phyloP scores from a whole-genome alignment of 2,797 vertebrate genomes.

The Meda fulgida region DNA sequence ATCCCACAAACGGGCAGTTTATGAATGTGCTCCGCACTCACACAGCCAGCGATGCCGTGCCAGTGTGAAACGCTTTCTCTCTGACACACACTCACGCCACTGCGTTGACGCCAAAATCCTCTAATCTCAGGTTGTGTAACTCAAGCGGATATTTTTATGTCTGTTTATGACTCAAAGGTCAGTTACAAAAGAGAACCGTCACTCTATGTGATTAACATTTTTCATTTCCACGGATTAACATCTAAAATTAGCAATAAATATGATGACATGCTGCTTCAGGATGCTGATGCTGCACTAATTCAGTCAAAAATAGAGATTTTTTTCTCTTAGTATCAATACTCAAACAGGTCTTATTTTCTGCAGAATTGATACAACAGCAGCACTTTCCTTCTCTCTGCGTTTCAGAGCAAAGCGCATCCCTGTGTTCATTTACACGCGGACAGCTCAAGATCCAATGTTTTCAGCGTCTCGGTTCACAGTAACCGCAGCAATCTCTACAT shows the following conservation, averaged over 20 bases:
- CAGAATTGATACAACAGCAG: neutral
- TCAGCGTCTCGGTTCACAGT: neutral
- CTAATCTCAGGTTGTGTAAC: conserved; percentile 42
- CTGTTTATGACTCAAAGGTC: conserved; percentile 6
- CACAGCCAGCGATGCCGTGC: neutral
- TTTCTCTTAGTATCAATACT: neutral
- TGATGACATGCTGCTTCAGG: neutral
- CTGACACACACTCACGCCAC: neutral
- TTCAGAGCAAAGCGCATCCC: neutral
- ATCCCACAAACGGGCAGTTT: neutral
- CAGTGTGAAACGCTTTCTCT: conserved; percentile 18
- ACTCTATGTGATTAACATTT: conserved; percentile 10
- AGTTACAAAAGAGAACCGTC: conserved; percentile 31
- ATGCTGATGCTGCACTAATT: conserved; percentile 2
- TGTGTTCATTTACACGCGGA: neutral
- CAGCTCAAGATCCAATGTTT: neutral
- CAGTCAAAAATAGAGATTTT: neutral
- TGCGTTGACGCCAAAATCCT: conserved; percentile 12
- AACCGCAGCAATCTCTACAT: neutral
- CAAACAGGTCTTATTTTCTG: neutral
- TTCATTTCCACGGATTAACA: conserved; percentile 13
- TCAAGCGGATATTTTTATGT: conserved; percentile 21
- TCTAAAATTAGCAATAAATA: conserved; percentile 26
- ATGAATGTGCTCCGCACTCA: neutral
- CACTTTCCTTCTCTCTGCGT: neutral